Percentiles rank a stretch among this genome's conserved stretches.
These are phyloP conservation scores for Pachypeltis micranthus DNA, from an alignment of 1,140 invertebrate species.

Conservation along the genomic window DNA sequence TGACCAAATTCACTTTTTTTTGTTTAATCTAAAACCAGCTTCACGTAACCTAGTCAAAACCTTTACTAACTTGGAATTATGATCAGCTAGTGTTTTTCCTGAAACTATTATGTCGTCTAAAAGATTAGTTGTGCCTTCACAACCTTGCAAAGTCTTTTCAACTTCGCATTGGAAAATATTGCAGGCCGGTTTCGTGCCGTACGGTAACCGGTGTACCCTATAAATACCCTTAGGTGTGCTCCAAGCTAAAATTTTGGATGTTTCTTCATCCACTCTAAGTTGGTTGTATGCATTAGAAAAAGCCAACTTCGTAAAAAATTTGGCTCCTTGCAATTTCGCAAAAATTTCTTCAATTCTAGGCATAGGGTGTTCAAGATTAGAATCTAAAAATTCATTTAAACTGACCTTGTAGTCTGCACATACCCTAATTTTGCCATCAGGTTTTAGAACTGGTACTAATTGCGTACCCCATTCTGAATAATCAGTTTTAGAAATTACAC, in stretches of 20 bases:
- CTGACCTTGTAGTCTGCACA: slow-evolving; percentile 30
- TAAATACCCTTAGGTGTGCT: slow-evolving; percentile 8
- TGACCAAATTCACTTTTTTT: slow-evolving; percentile 19
- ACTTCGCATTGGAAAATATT: too few relatives aligned
- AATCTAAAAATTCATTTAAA: slow-evolving; percentile 18
- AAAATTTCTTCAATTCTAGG: slow-evolving; percentile 18
- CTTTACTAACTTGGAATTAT: neutral
- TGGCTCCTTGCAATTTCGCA: too few relatives aligned
- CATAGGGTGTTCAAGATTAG: slow-evolving; percentile 5
- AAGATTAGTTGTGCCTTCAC: neutral
- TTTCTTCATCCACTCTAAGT: neutral
- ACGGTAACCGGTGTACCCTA: slow-evolving; percentile 10
- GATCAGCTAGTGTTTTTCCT: neutral
- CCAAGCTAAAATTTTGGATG: neutral
- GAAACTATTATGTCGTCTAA: slow-evolving; percentile 4
- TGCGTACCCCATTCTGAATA: slow-evolving; percentile 31
- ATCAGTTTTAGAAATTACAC: slow-evolving; percentile 26
- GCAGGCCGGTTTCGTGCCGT: too few relatives aligned
- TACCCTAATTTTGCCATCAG: slow-evolving; percentile 27
- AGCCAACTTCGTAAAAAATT: slow-evolving; percentile 14
- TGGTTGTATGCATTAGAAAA: slow-evolving; percentile 14
- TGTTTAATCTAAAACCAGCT: slow-evolving; percentile 9
- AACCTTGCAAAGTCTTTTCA: slow-evolving; percentile 3
- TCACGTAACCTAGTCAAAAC: neutral
- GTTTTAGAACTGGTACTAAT: slow-evolving; percentile 32